A percentile compares a stretch with the other conserved stretches of the same genome.
phyloP scores from a whole-genome alignment of 2,888 invertebrate species.

The Rotaria macrura region DNA sequence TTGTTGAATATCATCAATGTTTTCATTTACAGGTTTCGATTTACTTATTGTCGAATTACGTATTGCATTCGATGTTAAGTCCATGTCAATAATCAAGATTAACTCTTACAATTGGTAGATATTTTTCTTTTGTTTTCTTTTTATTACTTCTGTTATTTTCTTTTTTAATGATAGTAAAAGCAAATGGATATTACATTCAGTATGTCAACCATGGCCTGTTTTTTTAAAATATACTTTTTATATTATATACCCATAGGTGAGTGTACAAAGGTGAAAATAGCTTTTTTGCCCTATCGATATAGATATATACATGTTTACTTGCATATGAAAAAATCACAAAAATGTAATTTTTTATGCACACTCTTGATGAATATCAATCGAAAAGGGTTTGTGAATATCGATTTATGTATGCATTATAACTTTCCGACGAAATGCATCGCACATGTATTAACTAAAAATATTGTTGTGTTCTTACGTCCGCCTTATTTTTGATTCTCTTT shows the following conservation, averaged over 20 bases:
- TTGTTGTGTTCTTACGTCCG: no score
- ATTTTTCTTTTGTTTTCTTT: not conserved
- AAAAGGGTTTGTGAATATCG: no score
- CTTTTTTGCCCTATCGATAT: no score
- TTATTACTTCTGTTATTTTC: not conserved
- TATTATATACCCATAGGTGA: not conserved
- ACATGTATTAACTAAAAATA: no score
- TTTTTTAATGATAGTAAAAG: not conserved
- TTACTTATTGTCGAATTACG: not conserved
- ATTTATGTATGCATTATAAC: no score
- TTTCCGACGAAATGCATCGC: no score
- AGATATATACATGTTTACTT: no score
- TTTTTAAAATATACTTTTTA: not conserved
- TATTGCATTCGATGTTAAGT: not conserved
- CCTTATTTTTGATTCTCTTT: no score
- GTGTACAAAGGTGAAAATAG: no score
- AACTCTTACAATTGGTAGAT: not conserved
- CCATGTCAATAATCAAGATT: not conserved
- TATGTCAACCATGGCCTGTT: not conserved
- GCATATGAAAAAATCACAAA: no score
- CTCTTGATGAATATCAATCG: no score
- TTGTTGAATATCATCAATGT: not conserved
- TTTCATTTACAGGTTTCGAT: not conserved
- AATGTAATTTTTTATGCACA: no score
- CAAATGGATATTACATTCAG: not conserved